A percentile compares a stretch with the other conserved stretches of the same genome.
Conservation (phyloP, 2,797 vertebrate genomes). For the Emys orbicularis region DNA sequence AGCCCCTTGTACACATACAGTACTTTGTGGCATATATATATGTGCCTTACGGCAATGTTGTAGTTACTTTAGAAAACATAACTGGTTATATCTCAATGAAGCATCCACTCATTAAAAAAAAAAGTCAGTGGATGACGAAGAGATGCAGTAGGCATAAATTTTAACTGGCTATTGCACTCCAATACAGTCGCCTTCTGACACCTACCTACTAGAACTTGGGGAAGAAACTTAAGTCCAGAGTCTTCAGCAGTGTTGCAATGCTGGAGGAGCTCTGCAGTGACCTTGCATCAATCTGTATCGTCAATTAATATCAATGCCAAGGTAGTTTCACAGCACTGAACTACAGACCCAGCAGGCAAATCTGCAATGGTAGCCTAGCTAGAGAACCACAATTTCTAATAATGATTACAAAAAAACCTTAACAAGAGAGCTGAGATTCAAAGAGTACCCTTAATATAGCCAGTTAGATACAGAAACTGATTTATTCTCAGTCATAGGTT, state of each 20-base stretch:
- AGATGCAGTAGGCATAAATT: neutral
- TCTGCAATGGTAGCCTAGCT: neutral
- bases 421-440: neutral
- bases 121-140: neutral
- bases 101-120: neutral
- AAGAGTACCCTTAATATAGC: neutral
- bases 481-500: neutral
- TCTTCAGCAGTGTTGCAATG: neutral
- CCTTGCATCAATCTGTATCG: neutral
- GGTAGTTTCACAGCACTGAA: neutral
- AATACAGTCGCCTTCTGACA: neutral
- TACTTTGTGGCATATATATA: neutral
- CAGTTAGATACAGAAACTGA: neutral
- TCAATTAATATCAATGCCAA: neutral
- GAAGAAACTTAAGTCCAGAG: slow-evolving; percentile 4
- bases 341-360: neutral
- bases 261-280: neutral
- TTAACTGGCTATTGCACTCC: neutral
- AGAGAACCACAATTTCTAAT: neutral
- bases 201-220: neutral
- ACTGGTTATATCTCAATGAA: neutral
- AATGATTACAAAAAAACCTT: neutral
- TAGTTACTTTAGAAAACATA: neutral
- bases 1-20: neutral
- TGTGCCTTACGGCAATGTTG: neutral